These are phyloP conservation scores for Graptemys geographica DNA, from an alignment of 2,797 vertebrate genomes.

Conservation along the genomic window DNA sequence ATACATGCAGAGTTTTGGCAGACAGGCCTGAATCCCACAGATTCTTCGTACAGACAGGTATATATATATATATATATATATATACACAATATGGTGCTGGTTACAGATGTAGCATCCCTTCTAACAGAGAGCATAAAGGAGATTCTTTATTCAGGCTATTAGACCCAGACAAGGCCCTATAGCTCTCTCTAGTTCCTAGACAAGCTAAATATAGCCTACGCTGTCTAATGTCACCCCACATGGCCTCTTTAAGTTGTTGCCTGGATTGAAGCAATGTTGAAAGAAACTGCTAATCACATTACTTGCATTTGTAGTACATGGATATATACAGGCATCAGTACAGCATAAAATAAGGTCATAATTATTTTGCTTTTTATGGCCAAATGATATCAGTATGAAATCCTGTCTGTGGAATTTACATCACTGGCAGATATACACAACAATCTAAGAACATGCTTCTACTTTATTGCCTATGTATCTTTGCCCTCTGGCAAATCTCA, in stretches of 20 bases:
- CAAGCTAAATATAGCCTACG: neutral
- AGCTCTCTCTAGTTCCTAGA: neutral
- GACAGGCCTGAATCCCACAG: neutral
- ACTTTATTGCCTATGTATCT: neutral
- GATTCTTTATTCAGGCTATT: neutral
- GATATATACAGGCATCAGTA: neutral
- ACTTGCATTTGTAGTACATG: neutral
- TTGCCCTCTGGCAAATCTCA: constrained; percentile 1
- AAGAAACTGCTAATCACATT: neutral
- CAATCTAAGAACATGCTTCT: neutral
- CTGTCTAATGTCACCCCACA: neutral
- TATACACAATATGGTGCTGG: neutral
- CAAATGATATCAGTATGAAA: neutral
- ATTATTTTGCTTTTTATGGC: neutral
- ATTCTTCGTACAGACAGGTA: neutral
- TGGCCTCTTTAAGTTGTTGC: neutral
- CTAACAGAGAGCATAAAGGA: neutral
- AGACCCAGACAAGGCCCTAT: neutral
- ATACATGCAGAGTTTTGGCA: neutral
- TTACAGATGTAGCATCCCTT: neutral
- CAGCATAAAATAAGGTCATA: neutral
- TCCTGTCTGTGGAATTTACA: neutral
- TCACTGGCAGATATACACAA: neutral
- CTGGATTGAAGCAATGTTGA: neutral
- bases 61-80: no score